Evolutionary conservation across 2,888 invertebrate genomes (phyloP), one percentile per base, ranked within the genome.

Genomic region (Thymelicus sylvestris): DNA sequence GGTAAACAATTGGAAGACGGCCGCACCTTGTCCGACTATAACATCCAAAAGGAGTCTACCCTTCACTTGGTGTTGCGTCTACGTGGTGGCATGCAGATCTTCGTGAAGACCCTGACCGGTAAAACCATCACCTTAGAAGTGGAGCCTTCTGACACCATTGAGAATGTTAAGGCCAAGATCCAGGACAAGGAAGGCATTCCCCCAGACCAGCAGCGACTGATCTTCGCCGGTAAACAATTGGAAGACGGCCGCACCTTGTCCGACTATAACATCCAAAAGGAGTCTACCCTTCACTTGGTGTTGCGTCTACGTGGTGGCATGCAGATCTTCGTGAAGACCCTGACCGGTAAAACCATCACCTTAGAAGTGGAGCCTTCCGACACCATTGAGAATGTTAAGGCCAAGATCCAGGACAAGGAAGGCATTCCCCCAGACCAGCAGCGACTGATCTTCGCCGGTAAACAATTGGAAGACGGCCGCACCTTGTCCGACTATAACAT

Each of bases 241-340:
- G 44, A 44, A 44, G 44, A 44, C 4, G 44, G 44, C 4, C 44
- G 44, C 12, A 44, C 66, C 81, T 66, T 82, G 0, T 81, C 81
- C 0, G 82, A 82, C 61, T 82, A 82, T 50, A 86, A 86, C 0
- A 86, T 86, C 0, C 86, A 86, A n/a, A 85, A 87, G 6, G 87
- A 86, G 19, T 86, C 86, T 0, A 86, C 86, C 0, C 75, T 86
- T 0, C 86, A 86, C 0, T 74, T 84, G 1, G 84, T 84, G 0
- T 19, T 83, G 4, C 80, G 83, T 73, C 78, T 82, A 0, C 76
- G 86, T n/a, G 86, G 86, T 68, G 86, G 86, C 71, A 86, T 86
- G 86, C 86, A 86, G 48, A 86, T 83, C 3, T 83, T 83, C 50
- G 83, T 83, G 0, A 83, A 83, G 65, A 83, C 83, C 0, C 60